Evolutionary conservation across 2,797 vertebrate genomes (phyloP).

Genomic region (Pelobates cultripes): DNA sequence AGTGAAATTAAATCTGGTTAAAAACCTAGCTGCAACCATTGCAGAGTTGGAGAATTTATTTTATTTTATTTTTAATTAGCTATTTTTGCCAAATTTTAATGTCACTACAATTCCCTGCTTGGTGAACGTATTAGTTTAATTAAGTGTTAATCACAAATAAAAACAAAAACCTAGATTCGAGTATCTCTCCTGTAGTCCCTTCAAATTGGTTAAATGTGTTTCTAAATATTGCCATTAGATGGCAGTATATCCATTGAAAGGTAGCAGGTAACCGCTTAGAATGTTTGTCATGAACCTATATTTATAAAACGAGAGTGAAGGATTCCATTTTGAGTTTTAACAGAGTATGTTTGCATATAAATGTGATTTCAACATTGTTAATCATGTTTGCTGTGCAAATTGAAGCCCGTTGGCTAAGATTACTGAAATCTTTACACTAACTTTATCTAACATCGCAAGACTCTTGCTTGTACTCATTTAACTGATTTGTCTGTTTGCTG

Average conservation of each 20-base stretch:
- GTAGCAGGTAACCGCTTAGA: not conserved
- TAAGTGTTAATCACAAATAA: too few species aligned
- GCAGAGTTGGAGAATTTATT: too few species aligned
- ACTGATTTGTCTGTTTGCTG: not conserved
- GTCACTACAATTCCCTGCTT: too few species aligned
- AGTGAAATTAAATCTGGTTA: too few species aligned
- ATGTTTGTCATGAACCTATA: not conserved
- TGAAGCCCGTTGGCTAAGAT: conserved; percentile 18
- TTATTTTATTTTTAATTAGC: too few species aligned
- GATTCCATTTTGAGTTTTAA: conserved; percentile 49
- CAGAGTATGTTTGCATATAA: conserved; percentile 29
- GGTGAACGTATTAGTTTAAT: too few species aligned
- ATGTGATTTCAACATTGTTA: conserved; percentile 28
- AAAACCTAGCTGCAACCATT: too few species aligned
- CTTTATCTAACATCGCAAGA: not conserved
- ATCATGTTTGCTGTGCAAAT: conserved; percentile 25
- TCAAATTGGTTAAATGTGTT: not conserved
- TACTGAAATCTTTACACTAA: conserved; percentile 17
- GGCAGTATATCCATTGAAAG: conserved; percentile 29
- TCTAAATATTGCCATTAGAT: conserved; percentile 18
- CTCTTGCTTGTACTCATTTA: conserved; percentile 3
- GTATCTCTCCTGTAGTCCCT: too few species aligned
- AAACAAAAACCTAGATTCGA: too few species aligned
- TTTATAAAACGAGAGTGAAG: conserved; percentile 36
- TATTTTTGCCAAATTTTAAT: too few species aligned